Evolutionary conservation across 1,140 invertebrate genomes (phyloP).

Genomic region (Aphaenogaster ashmeadi): DNA sequence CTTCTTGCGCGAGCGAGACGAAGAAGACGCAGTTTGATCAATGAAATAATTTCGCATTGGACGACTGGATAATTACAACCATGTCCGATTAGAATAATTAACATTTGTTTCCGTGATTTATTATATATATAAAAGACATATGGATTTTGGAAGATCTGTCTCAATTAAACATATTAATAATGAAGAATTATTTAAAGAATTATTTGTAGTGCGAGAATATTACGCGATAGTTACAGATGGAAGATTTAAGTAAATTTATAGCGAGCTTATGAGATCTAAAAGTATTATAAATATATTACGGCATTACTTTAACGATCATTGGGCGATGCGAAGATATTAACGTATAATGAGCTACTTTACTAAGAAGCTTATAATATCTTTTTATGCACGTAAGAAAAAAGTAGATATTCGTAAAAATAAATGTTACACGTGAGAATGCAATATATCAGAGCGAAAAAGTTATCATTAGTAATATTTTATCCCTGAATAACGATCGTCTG

Average conservation of each 20-base stretch:
- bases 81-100: slow-evolving; percentile 23
- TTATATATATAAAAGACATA: background rate
- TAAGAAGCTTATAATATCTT: background rate
- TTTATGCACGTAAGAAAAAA: background rate
- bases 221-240: background rate
- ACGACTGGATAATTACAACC: slow-evolving; percentile 1
- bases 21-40: background rate
- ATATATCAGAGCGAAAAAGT: background rate
- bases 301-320: background rate
- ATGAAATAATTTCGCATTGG: background rate
- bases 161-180: background rate
- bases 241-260: background rate
- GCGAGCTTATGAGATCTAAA: slow-evolving; percentile 2
- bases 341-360: background rate
- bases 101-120: background rate
- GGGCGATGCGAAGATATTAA: background rate
- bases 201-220: background rate
- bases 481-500: background rate
- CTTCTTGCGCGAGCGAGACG: background rate
- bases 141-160: background rate
- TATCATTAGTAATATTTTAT: slow-evolving; percentile 13
- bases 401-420: background rate
- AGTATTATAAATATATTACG: background rate
- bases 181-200: background rate
- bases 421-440: background rate